Evolutionary conservation across 2,113 vertebrate species (phyloP).

Genomic region (Urocitellus parryii): DNA sequence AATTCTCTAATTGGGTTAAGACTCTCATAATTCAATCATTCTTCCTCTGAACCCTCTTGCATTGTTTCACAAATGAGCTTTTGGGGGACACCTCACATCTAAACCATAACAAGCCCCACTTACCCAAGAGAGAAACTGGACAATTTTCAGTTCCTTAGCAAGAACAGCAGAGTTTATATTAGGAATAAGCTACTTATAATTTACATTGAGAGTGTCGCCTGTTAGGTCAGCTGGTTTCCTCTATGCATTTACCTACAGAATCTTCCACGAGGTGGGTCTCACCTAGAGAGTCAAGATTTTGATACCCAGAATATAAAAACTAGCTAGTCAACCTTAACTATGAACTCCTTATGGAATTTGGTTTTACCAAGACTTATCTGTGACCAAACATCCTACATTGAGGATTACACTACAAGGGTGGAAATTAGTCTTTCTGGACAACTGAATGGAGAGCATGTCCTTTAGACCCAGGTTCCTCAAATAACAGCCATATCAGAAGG

Average conservation of each 20-base stretch:
- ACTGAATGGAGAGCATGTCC: not conserved
- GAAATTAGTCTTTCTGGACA: not conserved
- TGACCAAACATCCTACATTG: not conserved
- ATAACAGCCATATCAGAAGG: not conserved
- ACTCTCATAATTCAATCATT: too few relatives aligned
- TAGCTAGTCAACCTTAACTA: not conserved
- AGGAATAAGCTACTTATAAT: not conserved
- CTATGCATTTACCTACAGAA: not conserved
- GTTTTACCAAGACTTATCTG: not conserved
- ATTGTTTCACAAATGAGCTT: too few relatives aligned
- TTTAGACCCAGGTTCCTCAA: constrained; percentile 20
- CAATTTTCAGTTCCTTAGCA: not conserved
- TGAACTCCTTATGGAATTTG: not conserved
- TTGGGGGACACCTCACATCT: too few relatives aligned
- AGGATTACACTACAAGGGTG: not conserved
- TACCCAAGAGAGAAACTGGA: not conserved
- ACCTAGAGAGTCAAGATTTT: not conserved
- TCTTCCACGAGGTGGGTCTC: not conserved
- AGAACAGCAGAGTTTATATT: not conserved
- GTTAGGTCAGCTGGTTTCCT: not conserved
- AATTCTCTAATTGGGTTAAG: too few relatives aligned
- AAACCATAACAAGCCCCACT: not conserved
- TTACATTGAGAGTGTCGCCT: not conserved
- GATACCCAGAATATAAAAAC: constrained; percentile 35
- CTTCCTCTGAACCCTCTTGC: too few relatives aligned